Base-by-base conservation (phyloP, 2,113 vertebrate genomes). In the Sterrhoptilus dennistouni region DNA sequence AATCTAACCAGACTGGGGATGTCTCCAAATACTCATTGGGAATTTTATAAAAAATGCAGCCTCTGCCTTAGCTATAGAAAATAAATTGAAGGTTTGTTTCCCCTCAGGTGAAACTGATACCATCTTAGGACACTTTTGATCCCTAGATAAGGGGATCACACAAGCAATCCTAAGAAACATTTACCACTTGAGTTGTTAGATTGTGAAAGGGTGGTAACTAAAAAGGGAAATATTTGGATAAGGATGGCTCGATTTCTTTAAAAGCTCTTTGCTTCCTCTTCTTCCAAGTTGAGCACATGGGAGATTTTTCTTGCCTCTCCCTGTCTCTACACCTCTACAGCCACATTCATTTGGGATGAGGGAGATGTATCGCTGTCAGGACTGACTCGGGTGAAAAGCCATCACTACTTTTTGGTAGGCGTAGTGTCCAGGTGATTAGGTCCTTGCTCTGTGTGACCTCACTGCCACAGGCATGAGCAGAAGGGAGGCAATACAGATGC, bases 391-490 rank as follows among this genome's bases (percentile, higher is more conserved):
- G 2, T 47, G 56, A 61, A 87, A 80, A 83, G n/a, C 20, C 14
- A 35, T 61, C 11, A 5, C 42, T 70, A 3, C 21, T 49, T 56
- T 76, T 66, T 66, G 15, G 21, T 38, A 53, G 38, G 24, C 64
- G 31, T 28, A 61, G 15, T 13, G 29, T 71, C 42, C 27, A 29
- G 21, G 31, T 63, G 86, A 29, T 76, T 42, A 71, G 18, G 12
- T 83, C 57, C 53, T 75, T 0, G 1, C 7, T 71, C 28, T 59
- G 35, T 52, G 14, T 83, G n/a, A 44, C 52, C 36, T 89, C 5
- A 1, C 66, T 57, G 42, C 57, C 27, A 25, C 53, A n/a, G 0
- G 0, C 0, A 1, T 5, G 9, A 38, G 47, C 18, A 35, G 47
- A 44, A 71, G 5, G 47, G 52, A 71, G 42, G 14, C 38, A 81